phyloP scores from a whole-genome alignment of 1,140 invertebrate species.

The Apis dorsata region DNA sequence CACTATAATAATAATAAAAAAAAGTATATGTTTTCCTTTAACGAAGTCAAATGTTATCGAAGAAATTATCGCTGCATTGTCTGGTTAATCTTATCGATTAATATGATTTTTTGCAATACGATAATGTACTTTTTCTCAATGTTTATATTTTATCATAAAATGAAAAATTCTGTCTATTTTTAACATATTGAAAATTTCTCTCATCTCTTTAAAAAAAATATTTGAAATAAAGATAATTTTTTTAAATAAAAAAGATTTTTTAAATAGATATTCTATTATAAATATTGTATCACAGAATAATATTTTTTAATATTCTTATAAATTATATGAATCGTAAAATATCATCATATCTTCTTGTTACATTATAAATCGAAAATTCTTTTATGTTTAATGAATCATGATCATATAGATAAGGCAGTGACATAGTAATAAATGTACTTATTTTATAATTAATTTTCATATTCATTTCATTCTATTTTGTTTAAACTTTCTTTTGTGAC shows the following conservation, averaged over 20 bases:
- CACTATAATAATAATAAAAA: constrained; percentile 4
- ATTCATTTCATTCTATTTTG: background rate
- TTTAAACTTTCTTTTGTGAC: background rate
- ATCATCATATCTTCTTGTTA: background rate
- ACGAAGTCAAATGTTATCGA: constrained; percentile 23
- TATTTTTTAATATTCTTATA: background rate
- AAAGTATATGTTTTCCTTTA: background rate
- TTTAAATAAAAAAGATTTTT: no score
- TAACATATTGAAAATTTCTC: background rate
- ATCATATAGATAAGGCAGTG: constrained; percentile 39
- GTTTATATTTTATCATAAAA: background rate
- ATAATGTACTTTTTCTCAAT: background rate
- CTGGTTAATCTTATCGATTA: constrained; percentile 38
- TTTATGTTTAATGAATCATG: constrained; percentile 20
- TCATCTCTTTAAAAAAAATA: background rate
- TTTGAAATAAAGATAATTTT: background rate
- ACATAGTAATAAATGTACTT: background rate
- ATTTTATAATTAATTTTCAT: background rate
- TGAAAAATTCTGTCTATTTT: background rate
- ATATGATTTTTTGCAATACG: background rate
- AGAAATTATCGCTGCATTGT: constrained; percentile 33
- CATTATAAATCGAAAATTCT: constrained; percentile 6
- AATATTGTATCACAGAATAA: background rate
- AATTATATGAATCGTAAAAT: background rate
- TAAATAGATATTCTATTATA: no score